These are phyloP conservation scores for Willisornis vidua DNA, from an alignment of 2,113 vertebrate species.

Conservation along the genomic window DNA sequence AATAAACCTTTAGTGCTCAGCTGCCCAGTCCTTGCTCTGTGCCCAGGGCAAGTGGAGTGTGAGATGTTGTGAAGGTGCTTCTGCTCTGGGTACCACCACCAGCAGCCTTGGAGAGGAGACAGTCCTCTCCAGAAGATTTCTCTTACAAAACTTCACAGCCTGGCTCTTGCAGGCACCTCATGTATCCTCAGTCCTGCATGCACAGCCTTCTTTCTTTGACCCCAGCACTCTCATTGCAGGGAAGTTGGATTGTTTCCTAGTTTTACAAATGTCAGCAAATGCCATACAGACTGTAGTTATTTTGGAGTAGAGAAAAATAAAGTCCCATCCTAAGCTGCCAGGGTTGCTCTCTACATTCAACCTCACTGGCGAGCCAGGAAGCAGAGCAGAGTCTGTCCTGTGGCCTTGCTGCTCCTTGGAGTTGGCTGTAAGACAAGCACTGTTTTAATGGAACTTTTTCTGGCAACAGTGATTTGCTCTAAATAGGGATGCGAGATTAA, in stretches of 20 bases:
- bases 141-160: rapidly evolving
- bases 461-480: background rate
- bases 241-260: background rate
- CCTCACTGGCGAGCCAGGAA: background rate
- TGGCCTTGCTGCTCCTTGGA: background rate
- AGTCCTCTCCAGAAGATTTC: background rate
- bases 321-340: background rate
- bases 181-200: rapidly evolving
- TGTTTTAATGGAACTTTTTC: background rate
- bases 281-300: background rate
- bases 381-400: background rate
- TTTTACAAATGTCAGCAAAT: background rate
- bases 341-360: background rate
- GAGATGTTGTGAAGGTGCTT: background rate
- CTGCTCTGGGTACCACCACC: background rate
- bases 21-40: background rate
- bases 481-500: background rate
- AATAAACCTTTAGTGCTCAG: background rate
- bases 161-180: rapidly evolving
- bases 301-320: background rate
- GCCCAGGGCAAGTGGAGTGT: background rate
- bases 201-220: background rate
- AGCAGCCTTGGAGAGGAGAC: background rate
- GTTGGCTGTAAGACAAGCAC: background rate
- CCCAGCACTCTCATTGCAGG: background rate